Evolutionary conservation across 1,140 invertebrate genomes (phyloP), one percentile per base, ranked within the genome.

Genomic region (Polyergus mexicanus): DNA sequence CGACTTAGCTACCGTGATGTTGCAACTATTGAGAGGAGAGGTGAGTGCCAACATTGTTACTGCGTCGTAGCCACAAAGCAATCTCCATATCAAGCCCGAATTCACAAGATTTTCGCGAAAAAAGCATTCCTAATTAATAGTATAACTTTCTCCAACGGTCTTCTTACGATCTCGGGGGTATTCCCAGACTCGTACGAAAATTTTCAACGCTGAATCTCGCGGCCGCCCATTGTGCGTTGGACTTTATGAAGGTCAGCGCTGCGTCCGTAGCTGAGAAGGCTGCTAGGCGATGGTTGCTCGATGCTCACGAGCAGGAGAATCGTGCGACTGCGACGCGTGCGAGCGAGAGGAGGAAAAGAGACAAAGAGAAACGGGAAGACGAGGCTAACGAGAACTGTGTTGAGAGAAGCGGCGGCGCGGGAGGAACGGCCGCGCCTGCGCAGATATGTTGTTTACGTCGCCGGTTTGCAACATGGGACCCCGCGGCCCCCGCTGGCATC

Each of bases 381-480:
- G 8, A 77, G 44, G 84, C 80, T 16, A 11, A 58, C 63, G 56
- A 25, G 56, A 66, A 63, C 65, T 71, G 68, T 44, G 38, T 77
- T 47, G 80, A 80, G 87, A 83, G 47, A 75, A 87, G 76, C 38
- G 62, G 65, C 51, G 76, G 71, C 25, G 89, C 68, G 71, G 76
- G 75, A 78, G 86, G 80, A 62, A 81, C 65, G 10, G 38, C 25
- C 62, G 92, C 93, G 93, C 93, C 88, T 92, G 93, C 94, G 93
- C 93, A 75, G 38, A 60, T 22, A 25, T 71, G 91, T 94, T 94
- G 94, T 94, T 94, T 94, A 94, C 93, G 92, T 94, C 92, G 90
- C 90, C 90, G 91, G 92, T 8, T 74, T 91, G 88, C 88, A 86
- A 74, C 86, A 86, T 81, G 66, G 78, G 78, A 87, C 69, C 63